phyloP scores from a whole-genome alignment of 2,113 vertebrate species.

The Neogale vison region DNA sequence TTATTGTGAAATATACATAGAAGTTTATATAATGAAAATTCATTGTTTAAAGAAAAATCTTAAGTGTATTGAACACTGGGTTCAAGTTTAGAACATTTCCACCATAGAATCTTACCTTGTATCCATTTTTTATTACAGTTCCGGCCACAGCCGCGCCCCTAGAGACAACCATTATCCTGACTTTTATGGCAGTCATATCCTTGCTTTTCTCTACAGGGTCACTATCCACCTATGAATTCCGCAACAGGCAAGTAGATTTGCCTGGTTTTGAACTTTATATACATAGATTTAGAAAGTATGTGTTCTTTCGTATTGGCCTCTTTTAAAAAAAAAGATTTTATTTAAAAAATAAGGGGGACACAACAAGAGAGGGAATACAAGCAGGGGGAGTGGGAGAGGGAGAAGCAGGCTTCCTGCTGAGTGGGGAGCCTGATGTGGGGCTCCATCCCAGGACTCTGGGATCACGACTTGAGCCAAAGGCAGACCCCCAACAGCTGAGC shows the following conservation, averaged over 20 bases:
- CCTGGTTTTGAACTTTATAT: constrained; percentile 14
- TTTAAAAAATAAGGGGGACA: too few species aligned
- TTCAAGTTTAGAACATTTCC: background rate
- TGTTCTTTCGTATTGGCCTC: background rate
- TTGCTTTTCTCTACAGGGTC: background rate
- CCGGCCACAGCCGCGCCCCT: background rate
- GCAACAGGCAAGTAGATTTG: background rate
- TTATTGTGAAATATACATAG: constrained; percentile 60
- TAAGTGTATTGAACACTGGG: background rate
- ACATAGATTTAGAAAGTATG: background rate
- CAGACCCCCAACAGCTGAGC: too few species aligned
- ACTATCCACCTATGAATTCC: background rate
- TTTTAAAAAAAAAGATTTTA: background rate
- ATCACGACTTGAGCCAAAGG: too few species aligned
- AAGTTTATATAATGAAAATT: constrained; percentile 44
- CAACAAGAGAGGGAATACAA: too few species aligned
- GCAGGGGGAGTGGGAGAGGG: too few species aligned
- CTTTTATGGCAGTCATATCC: background rate
- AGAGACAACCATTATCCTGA: background rate
- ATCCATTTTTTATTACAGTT: background rate
- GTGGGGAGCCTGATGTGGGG: too few species aligned
- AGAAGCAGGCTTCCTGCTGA: too few species aligned
- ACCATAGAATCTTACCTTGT: background rate
- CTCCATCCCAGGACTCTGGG: too few species aligned
- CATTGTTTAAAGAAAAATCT: constrained; percentile 22